phyloP scores from a whole-genome alignment of 2,888 invertebrate species.

The Polyploca ridens region DNA sequence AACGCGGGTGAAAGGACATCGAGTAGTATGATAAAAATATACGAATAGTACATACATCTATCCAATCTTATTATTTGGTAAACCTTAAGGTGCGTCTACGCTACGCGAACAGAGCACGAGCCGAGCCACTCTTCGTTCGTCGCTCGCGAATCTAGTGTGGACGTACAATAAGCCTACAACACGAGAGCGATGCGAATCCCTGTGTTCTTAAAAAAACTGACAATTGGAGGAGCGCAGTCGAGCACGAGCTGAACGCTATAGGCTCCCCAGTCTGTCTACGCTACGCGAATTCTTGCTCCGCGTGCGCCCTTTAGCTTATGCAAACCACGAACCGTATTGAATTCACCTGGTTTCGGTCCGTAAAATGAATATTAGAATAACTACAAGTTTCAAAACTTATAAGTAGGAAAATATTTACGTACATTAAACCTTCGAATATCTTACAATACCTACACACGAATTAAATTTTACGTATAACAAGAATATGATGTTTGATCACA shows the following conservation, averaged over 20 bases:
- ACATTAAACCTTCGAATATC: not conserved
- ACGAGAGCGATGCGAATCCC: too few species aligned
- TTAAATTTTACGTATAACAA: too few species aligned
- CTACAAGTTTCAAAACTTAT: not conserved
- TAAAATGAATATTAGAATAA: not conserved
- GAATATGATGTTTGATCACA: too few species aligned
- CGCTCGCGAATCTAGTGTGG: too few species aligned
- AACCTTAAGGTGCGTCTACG: not conserved
- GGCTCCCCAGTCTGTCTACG: too few species aligned
- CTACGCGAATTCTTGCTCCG: too few species aligned
- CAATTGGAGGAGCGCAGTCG: too few species aligned
- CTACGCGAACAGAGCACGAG: too few species aligned
- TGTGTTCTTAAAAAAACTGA: too few species aligned
- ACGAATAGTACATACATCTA: not conserved
- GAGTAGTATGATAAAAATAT: not conserved
- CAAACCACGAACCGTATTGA: slow-evolving; percentile 4
- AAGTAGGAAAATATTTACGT: not conserved
- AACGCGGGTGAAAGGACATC: not conserved
- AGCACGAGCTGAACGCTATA: too few species aligned
- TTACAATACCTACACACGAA: not conserved
- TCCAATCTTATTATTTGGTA: not conserved
- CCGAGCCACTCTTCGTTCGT: too few species aligned
- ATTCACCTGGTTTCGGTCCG: not conserved
- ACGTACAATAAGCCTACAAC: too few species aligned
- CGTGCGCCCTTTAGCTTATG: not conserved